Base-by-base conservation (phyloP, 2,113 vertebrate species). In the Triplophysa dalaica region DNA sequence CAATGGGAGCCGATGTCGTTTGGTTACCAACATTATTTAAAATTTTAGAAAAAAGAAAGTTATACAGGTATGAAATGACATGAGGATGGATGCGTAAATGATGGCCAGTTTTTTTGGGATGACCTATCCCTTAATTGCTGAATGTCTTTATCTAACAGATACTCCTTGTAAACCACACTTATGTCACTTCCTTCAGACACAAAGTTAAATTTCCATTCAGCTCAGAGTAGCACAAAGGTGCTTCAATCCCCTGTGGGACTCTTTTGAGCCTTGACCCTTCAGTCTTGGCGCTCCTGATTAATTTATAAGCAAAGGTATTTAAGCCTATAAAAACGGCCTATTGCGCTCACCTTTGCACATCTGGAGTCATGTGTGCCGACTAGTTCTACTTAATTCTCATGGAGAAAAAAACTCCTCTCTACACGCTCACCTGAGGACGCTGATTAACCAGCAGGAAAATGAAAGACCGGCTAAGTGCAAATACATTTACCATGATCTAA, bases 291-390 rank as follows among this genome's bases (percentile, higher is more conserved):
- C 54, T 80, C 72, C 76, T 81, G 75, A 83, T 86, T 84, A 81
- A 86, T 85, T 86, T 82, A 84, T 77, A 70, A 81, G 76, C 79
- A 79, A 79, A 84, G 75, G 66, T 84, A 86, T 84, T 87, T 85
- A 83, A 80, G 70, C 79, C 73, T 70, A 83, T 76, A 78, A 82
- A 85, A 80, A 68, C 68, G 73, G 79, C 74, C 79, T 70, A 80
- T 24, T 58, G 73, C 24, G 79, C 76, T 87, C 81, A 87, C 79
- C 79, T 85, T 45, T 82, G 65, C 63, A 70, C 65, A 64, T 29
- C 10, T 45, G 26, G 22, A 74, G 26, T 78, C 61, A 29, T 58
- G 62, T 61, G 41, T 22, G 13, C 78, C 29, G 48, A 56, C 2
- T 29, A 61, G 29, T 16, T 62, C 3, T 22, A 33, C 24, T n/a